These are phyloP conservation scores for Urophycis tenuis DNA, from an alignment of 2,797 vertebrate genomes.

Conservation along the genomic window DNA sequence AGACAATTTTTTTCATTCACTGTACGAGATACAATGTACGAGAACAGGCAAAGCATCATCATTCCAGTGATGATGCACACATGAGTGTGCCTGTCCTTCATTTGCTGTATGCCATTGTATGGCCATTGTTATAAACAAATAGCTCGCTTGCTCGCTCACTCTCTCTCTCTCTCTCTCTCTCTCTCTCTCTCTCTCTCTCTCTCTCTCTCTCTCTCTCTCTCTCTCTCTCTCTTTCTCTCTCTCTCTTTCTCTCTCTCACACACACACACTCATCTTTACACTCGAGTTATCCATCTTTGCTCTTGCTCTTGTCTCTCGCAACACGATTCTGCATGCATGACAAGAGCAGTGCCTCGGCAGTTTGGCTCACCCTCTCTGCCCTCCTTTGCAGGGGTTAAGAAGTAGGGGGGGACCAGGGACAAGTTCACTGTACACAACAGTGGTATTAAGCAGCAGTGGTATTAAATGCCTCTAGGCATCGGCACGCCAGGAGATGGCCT, in stretches of 20 bases:
- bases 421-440: constrained; percentile 10
- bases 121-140: constrained; percentile 42
- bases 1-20: constrained; percentile 26
- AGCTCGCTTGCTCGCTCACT: background rate
- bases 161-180: background rate
- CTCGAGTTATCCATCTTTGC: constrained; percentile 46
- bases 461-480: constrained; percentile 36
- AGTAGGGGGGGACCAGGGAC: constrained; percentile 25
- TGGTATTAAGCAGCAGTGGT: constrained; percentile 14
- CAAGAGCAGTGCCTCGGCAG: constrained; percentile 42
- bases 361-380: constrained; percentile 2
- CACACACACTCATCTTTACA: constrained; percentile 41
- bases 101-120: constrained; percentile 24
- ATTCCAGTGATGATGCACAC: constrained; percentile 45
- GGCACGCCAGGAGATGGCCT: constrained; percentile 34
- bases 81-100: constrained; percentile 32
- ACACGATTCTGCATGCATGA: constrained; percentile 55
- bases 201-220: background rate
- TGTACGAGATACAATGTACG: constrained; percentile 17
- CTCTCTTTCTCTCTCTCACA: constrained; percentile 7
- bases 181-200: constrained; percentile 19
- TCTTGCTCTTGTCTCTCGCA: constrained; percentile 54
- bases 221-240: constrained; percentile 12
- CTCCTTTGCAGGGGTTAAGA: constrained; percentile 20
- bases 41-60: constrained; percentile 32